Evolutionary conservation across 2,113 vertebrate species (phyloP).

Genomic region (Rhineura floridana): DNA sequence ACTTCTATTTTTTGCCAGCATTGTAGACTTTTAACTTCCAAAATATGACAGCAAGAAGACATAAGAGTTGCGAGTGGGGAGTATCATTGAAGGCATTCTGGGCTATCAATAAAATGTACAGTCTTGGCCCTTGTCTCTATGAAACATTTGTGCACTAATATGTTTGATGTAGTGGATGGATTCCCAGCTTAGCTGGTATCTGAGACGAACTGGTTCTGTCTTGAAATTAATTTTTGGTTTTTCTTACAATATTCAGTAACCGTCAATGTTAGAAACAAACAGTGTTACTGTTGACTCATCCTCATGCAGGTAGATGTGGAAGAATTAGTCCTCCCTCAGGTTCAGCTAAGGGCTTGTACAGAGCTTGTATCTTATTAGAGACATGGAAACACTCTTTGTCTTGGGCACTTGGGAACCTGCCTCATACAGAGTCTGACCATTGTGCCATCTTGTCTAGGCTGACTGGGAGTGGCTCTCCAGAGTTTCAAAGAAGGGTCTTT

Average conservation of each 20-base stretch:
- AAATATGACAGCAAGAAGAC: slow-evolving; percentile 34
- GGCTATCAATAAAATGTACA: slow-evolving; percentile 64
- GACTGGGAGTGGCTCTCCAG: neutral
- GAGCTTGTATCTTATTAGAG: neutral
- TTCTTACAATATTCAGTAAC: slow-evolving; percentile 12
- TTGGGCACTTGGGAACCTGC: neutral
- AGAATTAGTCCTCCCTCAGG: neutral
- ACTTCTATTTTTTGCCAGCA: slow-evolving; percentile 23
- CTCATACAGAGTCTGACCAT: neutral
- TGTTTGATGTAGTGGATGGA: slow-evolving; percentile 56
- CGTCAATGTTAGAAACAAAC: neutral
- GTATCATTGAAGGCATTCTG: neutral
- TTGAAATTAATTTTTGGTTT: slow-evolving; percentile 43
- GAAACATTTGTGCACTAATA: slow-evolving; percentile 62
- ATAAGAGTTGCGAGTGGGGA: neutral
- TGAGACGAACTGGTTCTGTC: slow-evolving; percentile 41
- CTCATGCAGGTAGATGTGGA: slow-evolving; percentile 11
- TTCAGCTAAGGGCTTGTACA: neutral
- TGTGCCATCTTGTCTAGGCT: too few species aligned
- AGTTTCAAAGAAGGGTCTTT: too few species aligned
- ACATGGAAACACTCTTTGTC: neutral
- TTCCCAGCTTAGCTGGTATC: slow-evolving; percentile 51
- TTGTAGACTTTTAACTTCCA: slow-evolving; percentile 36
- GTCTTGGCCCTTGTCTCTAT: slow-evolving; percentile 59
- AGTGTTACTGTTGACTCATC: slow-evolving; percentile 15